phyloP scores from a whole-genome alignment of 2,797 vertebrate genomes.

The Takifugu rubripes region DNA sequence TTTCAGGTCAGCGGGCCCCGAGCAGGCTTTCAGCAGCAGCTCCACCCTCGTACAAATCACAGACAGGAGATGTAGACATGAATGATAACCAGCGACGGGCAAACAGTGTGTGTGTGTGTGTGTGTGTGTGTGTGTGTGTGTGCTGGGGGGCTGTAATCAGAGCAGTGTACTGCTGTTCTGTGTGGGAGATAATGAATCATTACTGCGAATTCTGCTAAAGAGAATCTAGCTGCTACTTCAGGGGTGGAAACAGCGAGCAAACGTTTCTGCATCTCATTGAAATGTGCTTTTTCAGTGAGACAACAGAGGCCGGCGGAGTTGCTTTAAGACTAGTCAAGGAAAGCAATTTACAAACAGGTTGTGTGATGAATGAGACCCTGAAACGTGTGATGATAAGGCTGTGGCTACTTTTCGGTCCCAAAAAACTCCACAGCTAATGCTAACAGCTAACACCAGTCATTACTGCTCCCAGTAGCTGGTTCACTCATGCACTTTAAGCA shows the following conservation, averaged over 20 bases:
- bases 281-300: conserved; percentile 21
- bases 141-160: conserved; percentile 24
- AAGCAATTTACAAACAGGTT: too few species aligned
- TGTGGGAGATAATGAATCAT: conserved; percentile 42
- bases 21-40: conserved; percentile 50
- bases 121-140: conserved; percentile 11
- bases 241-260: conserved; percentile 29
- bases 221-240: conserved; percentile 28
- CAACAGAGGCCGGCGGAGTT: conserved; percentile 5
- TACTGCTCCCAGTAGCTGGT: too few species aligned
- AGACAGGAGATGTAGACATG: conserved; percentile 48
- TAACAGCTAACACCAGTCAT: too few species aligned
- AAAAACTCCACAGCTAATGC: too few species aligned
- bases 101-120: conserved; percentile 24
- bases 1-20: conserved; percentile 58
- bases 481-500: too few species aligned
- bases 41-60: conserved; percentile 45
- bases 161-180: conserved; percentile 22
- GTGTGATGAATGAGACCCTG: too few species aligned
- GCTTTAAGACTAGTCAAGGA: conserved; percentile 15
- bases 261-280: conserved; percentile 19
- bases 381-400: too few species aligned
- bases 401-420: too few species aligned
- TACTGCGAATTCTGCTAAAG: conserved; percentile 36
- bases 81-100: conserved; percentile 53